Percentiles rank a stretch among this genome's conserved stretches.
phyloP scores from a whole-genome alignment of 2,888 invertebrate genomes.

The Lasioglossum morio region DNA sequence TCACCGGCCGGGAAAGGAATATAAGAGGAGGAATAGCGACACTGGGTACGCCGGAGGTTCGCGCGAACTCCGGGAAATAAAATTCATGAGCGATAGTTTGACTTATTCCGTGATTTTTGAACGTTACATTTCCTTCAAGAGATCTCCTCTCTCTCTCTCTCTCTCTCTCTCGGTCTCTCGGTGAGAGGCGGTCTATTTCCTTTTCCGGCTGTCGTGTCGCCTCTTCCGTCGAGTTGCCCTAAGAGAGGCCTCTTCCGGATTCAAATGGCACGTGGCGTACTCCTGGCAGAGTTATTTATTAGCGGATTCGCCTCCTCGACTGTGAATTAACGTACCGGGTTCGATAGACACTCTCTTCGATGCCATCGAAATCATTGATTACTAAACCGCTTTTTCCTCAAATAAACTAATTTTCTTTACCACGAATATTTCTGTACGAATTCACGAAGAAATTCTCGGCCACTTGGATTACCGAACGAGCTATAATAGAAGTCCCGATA shows the following conservation, averaged over 20 bases:
- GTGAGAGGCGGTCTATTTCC: neutral
- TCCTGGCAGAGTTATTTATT: neutral
- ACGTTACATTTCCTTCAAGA: slow-evolving; percentile 31
- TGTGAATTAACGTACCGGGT: neutral
- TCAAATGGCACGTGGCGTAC: neutral
- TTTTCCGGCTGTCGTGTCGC: neutral
- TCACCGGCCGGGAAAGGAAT: slow-evolving; percentile 41
- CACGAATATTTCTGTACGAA: neutral
- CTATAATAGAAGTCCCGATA: neutral
- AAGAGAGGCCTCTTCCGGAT: slow-evolving; percentile 6
- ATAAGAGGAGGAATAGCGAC: slow-evolving; percentile 42
- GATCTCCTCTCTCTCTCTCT: slow-evolving; percentile 30
- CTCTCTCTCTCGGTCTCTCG: neutral
- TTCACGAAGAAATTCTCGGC: neutral
- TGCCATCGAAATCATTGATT: neutral
- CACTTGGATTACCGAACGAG: neutral
- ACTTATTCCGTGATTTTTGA: slow-evolving; percentile 50
- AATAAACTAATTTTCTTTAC: neutral
- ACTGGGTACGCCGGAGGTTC: slow-evolving; percentile 14
- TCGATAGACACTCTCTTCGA: neutral
- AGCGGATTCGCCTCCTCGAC: neutral
- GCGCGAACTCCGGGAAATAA: slow-evolving; percentile 46
- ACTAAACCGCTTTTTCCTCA: neutral
- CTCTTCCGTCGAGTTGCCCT: slow-evolving; percentile 21
- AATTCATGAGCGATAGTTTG: slow-evolving; percentile 59